Evolutionary conservation across 2,797 vertebrate genomes (phyloP).

Genomic region (Fistularia commersonii): DNA sequence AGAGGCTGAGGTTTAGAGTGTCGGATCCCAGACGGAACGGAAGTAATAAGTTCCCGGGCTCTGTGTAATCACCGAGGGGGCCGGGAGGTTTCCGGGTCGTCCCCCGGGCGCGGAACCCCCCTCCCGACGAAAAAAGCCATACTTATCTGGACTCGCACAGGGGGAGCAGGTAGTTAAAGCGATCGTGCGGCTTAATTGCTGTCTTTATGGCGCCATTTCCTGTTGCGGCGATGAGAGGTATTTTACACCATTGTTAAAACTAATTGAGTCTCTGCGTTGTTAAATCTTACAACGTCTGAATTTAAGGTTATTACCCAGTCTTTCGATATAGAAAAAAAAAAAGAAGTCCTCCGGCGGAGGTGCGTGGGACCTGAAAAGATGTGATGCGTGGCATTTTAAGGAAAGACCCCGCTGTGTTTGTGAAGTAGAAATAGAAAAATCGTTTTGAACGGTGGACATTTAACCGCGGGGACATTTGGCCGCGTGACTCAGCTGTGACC

Average conservation of each 20-base stretch:
- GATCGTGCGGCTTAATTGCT: conserved; percentile 46
- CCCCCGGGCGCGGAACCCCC: conserved; percentile 11
- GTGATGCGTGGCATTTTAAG: conserved; percentile 22
- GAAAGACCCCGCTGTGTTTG: background rate
- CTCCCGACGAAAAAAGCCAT: conserved; percentile 34
- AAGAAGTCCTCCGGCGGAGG: conserved; percentile 10
- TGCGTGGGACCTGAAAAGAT: background rate
- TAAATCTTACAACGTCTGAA: conserved; percentile 29
- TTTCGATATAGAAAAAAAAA: background rate
- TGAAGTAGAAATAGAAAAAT: conserved; percentile 2
- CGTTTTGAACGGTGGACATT: conserved; percentile 24
- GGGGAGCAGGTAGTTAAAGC: conserved; percentile 38
- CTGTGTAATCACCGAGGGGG: conserved; percentile 10
- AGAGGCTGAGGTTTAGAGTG: conserved; percentile 26
- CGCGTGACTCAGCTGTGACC: conserved; percentile 53
- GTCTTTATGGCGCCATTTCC: conserved; percentile 50
- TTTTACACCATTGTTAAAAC: conserved; percentile 52
- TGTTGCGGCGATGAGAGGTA: conserved; percentile 36
- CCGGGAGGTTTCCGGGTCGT: conserved; percentile 11
- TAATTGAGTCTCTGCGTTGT: conserved; percentile 46
- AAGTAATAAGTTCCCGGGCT: conserved; percentile 12
- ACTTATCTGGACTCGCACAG: conserved; percentile 22
- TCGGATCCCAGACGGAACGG: conserved; percentile 14
- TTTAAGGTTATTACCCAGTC: conserved; percentile 22
- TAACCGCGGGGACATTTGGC: conserved; percentile 12